These are phyloP conservation scores for Lepus timidus DNA, from an alignment of 2,113 vertebrate species.

Conservation along the genomic window DNA sequence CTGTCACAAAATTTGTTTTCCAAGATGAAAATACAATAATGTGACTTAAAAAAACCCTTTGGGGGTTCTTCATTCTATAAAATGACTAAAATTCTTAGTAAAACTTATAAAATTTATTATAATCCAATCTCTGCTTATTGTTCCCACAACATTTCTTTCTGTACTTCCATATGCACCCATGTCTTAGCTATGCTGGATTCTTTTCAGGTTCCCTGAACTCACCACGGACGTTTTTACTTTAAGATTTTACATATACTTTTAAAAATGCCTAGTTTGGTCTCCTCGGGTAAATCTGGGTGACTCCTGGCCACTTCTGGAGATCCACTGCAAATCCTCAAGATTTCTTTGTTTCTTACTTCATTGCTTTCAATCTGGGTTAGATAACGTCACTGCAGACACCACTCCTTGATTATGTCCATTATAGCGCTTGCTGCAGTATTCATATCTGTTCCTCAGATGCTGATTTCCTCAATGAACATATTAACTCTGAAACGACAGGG, in stretches of 20 bases:
- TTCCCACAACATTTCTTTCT: background rate
- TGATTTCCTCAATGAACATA: background rate
- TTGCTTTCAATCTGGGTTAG: conserved; percentile 43
- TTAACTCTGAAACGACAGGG: conserved; percentile 28
- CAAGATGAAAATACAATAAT: conserved; percentile 53
- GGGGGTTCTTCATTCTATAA: background rate
- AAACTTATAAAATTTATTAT: conserved; percentile 3
- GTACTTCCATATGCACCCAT: background rate
- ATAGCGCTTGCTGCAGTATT: background rate
- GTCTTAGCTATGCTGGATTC: background rate
- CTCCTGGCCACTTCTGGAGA: background rate
- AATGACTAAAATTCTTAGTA: conserved; percentile 17
- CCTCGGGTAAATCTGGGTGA: background rate
- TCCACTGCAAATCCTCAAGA: background rate
- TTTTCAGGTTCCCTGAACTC: conserved; percentile 44
- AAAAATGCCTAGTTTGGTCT: background rate
- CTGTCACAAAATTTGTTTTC: background rate
- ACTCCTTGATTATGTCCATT: background rate
- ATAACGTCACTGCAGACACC: background rate
- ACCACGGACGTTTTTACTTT: conserved; percentile 1
- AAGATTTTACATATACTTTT: background rate
- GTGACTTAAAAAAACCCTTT: conserved; percentile 12
- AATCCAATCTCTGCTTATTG: background rate
- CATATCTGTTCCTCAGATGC: conserved; percentile 16
- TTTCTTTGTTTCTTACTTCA: conserved; percentile 39